Conservation (phyloP, 2,113 vertebrate species). For the Bos indicus region DNA sequence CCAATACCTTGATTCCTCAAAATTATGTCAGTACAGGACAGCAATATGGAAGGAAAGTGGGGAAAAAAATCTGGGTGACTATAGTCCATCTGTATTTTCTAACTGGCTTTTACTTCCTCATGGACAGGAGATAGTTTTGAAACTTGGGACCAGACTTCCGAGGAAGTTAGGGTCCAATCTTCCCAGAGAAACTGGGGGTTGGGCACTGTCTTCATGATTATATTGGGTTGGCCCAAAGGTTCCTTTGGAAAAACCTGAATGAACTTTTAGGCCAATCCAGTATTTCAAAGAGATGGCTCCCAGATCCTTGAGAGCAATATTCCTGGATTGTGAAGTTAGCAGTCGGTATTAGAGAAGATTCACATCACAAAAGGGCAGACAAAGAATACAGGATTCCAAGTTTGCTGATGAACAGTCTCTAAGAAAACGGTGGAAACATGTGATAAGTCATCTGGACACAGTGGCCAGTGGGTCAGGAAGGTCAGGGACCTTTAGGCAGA, state of each 20-base stretch:
- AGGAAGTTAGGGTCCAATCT: fast-evolving
- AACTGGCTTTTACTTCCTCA: neutral
- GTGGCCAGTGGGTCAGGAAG: neutral
- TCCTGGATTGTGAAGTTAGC: neutral
- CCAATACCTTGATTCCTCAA: neutral
- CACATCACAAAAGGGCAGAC: neutral
- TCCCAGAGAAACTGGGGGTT: too few species aligned
- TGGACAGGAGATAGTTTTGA: neutral
- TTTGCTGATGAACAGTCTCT: neutral
- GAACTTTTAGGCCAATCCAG: neutral
- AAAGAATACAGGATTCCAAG: neutral
- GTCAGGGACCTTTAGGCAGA: neutral
- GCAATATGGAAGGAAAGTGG: neutral
- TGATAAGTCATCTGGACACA: neutral
- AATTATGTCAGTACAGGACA: neutral
- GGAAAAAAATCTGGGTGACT: neutral
- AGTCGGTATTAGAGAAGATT: neutral
- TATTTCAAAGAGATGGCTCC: neutral
- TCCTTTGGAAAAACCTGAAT: neutral
- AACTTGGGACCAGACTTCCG: neutral
- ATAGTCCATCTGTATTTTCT: neutral
- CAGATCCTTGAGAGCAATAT: neutral
- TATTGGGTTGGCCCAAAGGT: neutral
- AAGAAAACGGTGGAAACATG: fast-evolving
- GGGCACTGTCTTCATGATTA: neutral